Conservation (phyloP, 2,888 invertebrate species). For the Eupithecia pulchellata region DNA sequence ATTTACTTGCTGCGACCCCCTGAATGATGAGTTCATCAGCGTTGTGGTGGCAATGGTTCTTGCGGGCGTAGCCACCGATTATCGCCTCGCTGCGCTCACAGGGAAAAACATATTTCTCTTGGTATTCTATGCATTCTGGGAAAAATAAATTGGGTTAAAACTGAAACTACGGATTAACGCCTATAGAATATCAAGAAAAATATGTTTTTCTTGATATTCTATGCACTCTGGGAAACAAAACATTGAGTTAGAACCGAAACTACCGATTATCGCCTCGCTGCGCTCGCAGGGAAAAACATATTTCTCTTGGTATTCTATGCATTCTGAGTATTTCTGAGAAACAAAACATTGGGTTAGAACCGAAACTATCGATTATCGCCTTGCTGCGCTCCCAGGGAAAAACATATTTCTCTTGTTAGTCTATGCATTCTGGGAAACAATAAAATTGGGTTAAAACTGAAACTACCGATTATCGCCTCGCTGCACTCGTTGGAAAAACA, state of each 20-base stretch:
- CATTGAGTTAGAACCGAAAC: too few species aligned
- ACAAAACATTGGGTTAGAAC: too few species aligned
- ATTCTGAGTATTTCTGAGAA: too few species aligned
- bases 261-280: constrained; percentile 47
- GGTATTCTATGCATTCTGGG: constrained; percentile 67
- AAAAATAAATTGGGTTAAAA: neutral
- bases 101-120: constrained; percentile 59
- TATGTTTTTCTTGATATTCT: too few species aligned
- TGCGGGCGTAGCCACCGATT: constrained; percentile 44
- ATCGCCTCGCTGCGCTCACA: constrained; percentile 52
- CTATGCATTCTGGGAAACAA: constrained; percentile 58
- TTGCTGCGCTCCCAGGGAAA: constrained; percentile 59
- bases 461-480: too few species aligned
- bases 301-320: constrained; percentile 64
- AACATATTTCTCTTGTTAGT: constrained; percentile 61
- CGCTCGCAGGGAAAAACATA: constrained; percentile 59
- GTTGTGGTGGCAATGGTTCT: constrained; percentile 57
- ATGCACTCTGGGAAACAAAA: too few species aligned
- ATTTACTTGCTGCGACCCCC: constrained; percentile 49
- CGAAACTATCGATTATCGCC: too few species aligned
- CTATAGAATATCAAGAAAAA: too few species aligned
- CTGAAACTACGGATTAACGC: too few species aligned
- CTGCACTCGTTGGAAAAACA: too few species aligned
- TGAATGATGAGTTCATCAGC: constrained; percentile 59
- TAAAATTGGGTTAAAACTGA: neutral